These are phyloP conservation scores for Spodoptera picta DNA, from an alignment of 2,888 invertebrate genomes.

Conservation along the genomic window DNA sequence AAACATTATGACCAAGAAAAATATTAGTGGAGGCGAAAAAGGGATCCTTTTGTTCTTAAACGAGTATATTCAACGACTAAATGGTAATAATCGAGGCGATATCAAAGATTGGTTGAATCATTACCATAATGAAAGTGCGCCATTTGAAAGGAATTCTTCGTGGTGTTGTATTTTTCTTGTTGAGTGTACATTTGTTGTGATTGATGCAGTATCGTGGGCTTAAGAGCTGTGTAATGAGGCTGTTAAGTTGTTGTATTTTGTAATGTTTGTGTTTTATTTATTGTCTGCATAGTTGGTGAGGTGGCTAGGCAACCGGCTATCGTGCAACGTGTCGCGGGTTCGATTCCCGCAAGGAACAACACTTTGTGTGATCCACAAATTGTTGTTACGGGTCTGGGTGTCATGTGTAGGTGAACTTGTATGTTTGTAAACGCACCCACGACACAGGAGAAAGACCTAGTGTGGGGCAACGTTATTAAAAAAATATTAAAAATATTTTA, in stretches of 20 bases:
- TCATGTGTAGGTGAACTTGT: no score
- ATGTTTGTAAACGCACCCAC: no score
- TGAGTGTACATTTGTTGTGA: constrained; percentile 20
- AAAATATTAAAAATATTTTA: no score
- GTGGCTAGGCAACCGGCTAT: no score
- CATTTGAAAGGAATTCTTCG: constrained; percentile 35
- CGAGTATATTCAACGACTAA: constrained; percentile 45
- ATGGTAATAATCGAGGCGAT: constrained; percentile 60
- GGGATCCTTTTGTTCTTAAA: constrained; percentile 34
- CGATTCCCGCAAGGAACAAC: no score
- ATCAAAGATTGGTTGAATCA: constrained; percentile 62
- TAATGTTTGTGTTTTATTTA: neutral
- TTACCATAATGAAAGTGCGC: constrained; percentile 64
- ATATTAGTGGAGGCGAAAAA: constrained; percentile 42
- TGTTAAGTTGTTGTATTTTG: neutral
- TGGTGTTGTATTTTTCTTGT: constrained; percentile 17
- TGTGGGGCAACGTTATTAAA: no score
- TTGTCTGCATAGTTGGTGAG: no score
- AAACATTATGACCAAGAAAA: constrained; percentile 48
- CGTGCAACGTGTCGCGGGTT: no score
- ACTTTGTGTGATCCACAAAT: no score
- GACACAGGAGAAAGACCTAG: no score
- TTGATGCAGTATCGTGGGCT: neutral
- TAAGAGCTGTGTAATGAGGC: no score
- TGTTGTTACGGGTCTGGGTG: no score